Evolutionary conservation across 2,888 invertebrate species (phyloP), one percentile per base, ranked within the genome.

Genomic region (Caenorhabditis sp.): DNA sequence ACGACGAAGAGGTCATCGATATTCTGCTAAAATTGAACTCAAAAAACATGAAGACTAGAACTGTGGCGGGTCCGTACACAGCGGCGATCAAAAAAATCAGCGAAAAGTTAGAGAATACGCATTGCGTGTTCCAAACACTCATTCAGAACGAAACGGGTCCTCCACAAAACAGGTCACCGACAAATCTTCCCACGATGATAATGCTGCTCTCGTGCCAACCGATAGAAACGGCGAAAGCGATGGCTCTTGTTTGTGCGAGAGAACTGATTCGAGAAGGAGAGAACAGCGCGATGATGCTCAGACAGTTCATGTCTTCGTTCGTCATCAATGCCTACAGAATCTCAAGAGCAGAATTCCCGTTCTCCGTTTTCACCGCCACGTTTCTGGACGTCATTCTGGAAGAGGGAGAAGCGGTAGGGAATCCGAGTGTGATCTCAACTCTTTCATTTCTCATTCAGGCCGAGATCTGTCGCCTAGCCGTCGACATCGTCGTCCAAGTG

Each of bases 41-140:
- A 1, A 75, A 70, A 43, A 77, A 61, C 48, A 70, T 77, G 77
- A 77, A 77, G 32, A 66, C 72, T 0, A 26, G 72, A 20, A 56
- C 58, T 4, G 17, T 72, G 5, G 39, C 62, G 2, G 65, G 61
- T 0, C 71, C 76, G n/a, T 71, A 65, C 52, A 35, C 20, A 11
- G 45, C 43, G 13, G 46, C 71, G 1, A 53, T 74, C 7, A 35
- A 22, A 5, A 13, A n/a, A 9, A 37, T 58, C 2, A 72, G 66
- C 11, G 56, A 63, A 7, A 15, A 26, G 6, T 39, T 48, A 0
- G 48, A 2, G 0, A 77, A 77, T 22, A 58, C 58, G 24, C 22
- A 43, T 9, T 20, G 35, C 5, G 32, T 77, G 0, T 50, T 77
- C 32, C 59, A 77, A n/a, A 39, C 52, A 5, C 52, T 77, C 6